Percentiles rank a stretch among this genome's conserved stretches.
Conservation (phyloP, 2,113 vertebrate genomes). For the Colius striatus region DNA sequence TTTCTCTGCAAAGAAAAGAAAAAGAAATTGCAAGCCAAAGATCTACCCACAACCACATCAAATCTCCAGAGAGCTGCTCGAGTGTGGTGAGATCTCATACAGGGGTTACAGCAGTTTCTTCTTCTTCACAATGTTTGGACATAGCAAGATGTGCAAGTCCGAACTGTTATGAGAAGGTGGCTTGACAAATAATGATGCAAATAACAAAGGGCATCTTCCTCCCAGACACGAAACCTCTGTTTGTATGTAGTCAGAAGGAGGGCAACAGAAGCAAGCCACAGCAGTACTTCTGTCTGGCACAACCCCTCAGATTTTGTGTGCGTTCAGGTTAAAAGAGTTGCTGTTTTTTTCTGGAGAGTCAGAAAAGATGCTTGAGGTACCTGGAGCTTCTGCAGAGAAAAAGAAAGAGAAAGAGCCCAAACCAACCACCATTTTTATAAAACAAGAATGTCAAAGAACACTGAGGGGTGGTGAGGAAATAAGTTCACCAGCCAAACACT, state of each 20-base stretch:
- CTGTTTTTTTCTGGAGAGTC: background rate
- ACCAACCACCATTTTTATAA: background rate
- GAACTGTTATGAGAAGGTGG: background rate
- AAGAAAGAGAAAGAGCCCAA: background rate
- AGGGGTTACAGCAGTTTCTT: background rate
- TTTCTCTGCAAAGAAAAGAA: conserved; percentile 64
- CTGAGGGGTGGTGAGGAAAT: background rate
- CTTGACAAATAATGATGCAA: background rate
- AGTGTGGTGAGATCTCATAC: background rate
- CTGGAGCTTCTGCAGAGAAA: background rate
- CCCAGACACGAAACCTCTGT: background rate
- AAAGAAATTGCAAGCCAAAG: conserved; percentile 58
- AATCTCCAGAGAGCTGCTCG: conserved; percentile 10
- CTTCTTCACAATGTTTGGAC: background rate
- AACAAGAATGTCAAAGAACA: background rate
- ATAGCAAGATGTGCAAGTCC: background rate
- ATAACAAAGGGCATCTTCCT: background rate
- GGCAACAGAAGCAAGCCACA: background rate
- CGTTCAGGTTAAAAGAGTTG: background rate
- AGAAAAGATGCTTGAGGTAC: background rate
- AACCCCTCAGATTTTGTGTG: background rate
- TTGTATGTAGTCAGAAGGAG: background rate
- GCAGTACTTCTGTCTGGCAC: background rate
- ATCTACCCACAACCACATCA: conserved; percentile 46
- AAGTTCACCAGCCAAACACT: background rate